Percentiles rank a stretch among this genome's conserved stretches.
phyloP scores from a whole-genome alignment of 2,888 invertebrate genomes.

The Pristionchus entomophagus region DNA sequence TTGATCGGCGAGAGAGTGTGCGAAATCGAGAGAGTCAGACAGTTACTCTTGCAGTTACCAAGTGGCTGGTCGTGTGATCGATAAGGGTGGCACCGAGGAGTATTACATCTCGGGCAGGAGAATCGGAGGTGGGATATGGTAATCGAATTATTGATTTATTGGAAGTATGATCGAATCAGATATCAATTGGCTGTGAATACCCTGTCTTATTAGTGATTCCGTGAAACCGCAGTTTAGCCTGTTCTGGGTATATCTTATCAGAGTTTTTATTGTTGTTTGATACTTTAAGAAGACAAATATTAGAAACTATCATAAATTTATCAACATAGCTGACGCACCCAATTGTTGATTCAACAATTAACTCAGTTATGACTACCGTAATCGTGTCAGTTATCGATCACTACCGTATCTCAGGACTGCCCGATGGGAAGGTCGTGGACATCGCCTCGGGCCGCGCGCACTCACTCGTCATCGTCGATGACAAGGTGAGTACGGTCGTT shows the following conservation, averaged over 20 bases:
- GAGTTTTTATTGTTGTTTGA: not conserved
- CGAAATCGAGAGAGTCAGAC: too few relatives aligned
- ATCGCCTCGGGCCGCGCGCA: constrained; percentile 68
- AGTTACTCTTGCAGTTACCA: constrained; percentile 64
- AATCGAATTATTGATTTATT: not conserved
- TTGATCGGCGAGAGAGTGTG: too few relatives aligned
- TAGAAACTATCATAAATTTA: not conserved
- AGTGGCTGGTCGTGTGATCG: constrained; percentile 55
- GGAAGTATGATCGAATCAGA: too few relatives aligned
- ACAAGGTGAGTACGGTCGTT: not conserved
- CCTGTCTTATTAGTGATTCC: too few relatives aligned
- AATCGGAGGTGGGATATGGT: constrained; percentile 47
- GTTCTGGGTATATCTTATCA: too few relatives aligned
- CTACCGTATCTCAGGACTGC: constrained; percentile 48
- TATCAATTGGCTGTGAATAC: too few relatives aligned
- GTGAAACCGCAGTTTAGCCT: too few relatives aligned
- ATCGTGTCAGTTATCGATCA: not conserved
- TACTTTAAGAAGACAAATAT: not conserved
- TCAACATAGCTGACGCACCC: too few relatives aligned
- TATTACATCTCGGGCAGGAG: constrained; percentile 63
- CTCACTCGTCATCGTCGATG: constrained; percentile 60
- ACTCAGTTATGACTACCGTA: not conserved
- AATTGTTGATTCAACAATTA: too few relatives aligned
- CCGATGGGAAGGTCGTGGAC: constrained; percentile 52
- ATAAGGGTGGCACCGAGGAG: constrained; percentile 52